A percentile compares a stretch with the other conserved stretches of the same genome.
These are phyloP conservation scores for Drosophila neocordata DNA, from an alignment of 1,140 invertebrate genomes.

Conservation along the genomic window DNA sequence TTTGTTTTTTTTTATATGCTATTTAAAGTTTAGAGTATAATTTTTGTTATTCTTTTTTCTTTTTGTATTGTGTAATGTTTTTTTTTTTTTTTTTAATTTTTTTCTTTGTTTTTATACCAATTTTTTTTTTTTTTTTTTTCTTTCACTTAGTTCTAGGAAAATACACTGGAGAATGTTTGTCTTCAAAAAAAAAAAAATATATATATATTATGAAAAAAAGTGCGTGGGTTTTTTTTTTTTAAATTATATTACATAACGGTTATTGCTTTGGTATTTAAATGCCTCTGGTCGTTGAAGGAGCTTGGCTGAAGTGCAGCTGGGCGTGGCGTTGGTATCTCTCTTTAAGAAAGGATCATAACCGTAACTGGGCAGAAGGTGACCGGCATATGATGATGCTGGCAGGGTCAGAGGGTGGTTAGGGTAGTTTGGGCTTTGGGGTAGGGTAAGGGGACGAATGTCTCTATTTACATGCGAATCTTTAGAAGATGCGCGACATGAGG, in stretches of 20 bases:
- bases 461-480: constrained; percentile 49
- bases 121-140: constrained; percentile 5
- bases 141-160: constrained; percentile 55
- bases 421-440: too few relatives aligned
- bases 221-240: constrained; percentile 50
- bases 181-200: constrained; percentile 49
- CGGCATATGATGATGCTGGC: background rate
- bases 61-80: constrained; percentile 9
- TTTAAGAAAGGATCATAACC: constrained; percentile 27
- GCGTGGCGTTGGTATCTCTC: constrained; percentile 19
- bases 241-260: constrained; percentile 81
- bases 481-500: constrained; percentile 82
- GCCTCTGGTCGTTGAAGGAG: constrained; percentile 74
- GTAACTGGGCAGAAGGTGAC: constrained; percentile 45
- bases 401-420: too few relatives aligned
- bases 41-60: constrained; percentile 14
- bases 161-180: constrained; percentile 78
- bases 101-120: constrained; percentile 51
- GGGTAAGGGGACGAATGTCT: background rate
- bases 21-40: constrained; percentile 27
- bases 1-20: constrained; percentile 18
- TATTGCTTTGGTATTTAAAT: constrained; percentile 81
- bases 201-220: constrained; percentile 40
- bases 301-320: constrained; percentile 36
- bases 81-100: constrained; percentile 16